phyloP scores from a whole-genome alignment of 1,140 invertebrate species.

The Drosophila guanche region DNA sequence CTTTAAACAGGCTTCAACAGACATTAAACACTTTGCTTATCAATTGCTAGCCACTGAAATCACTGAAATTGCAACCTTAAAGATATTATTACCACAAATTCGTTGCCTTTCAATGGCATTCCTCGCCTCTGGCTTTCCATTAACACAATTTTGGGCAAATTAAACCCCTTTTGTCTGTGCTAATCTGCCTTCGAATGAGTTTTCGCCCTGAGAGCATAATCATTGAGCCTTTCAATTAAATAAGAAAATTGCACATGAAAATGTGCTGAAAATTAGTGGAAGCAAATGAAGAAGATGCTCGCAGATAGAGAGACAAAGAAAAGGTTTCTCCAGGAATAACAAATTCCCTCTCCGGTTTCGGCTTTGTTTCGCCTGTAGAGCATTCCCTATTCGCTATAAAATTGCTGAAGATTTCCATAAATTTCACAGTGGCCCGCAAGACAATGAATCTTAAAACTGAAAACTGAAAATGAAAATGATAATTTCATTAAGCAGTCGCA shows the following conservation, averaged over 20 bases:
- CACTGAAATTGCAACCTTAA: no score
- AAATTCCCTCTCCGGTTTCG: background rate
- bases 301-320: background rate
- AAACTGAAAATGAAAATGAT: constrained; percentile 57
- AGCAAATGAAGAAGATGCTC: background rate
- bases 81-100: no score
- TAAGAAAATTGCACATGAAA: constrained; percentile 1
- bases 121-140: no score
- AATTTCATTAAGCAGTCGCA: constrained; percentile 66
- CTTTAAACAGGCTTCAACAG: no score
- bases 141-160: no score
- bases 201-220: no score
- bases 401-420: constrained; percentile 40
- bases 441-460: constrained; percentile 43
- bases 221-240: no score
- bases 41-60: no score
- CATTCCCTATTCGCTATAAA: constrained; percentile 4
- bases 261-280: background rate
- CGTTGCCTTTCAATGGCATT: no score
- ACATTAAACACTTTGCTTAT: no score
- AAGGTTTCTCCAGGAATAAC: background rate
- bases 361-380: background rate
- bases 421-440: constrained; percentile 43
- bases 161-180: no score
- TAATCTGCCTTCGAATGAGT: no score